Evolutionary conservation across 1,140 invertebrate genomes (phyloP).

Genomic region (Tigriopus japonicus): DNA sequence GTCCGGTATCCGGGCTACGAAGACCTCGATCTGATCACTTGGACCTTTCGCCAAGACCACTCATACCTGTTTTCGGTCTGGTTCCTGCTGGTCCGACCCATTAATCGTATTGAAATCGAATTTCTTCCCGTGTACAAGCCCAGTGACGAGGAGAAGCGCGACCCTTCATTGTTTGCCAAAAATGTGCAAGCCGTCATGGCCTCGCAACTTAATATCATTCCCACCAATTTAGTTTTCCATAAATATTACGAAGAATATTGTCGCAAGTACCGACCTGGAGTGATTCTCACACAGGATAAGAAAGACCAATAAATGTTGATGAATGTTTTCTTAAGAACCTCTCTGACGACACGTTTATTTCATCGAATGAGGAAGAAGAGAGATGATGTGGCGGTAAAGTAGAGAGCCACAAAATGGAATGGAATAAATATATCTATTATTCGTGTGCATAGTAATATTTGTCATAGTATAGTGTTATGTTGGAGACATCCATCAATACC

Average conservation of each 20-base stretch:
- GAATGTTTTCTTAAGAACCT: no score
- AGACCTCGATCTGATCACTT: slow-evolving; percentile 73
- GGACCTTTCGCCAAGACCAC: slow-evolving; percentile 62
- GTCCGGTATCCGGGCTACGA: slow-evolving; percentile 61
- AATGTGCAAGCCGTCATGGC: slow-evolving; percentile 60
- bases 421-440: no score
- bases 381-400: no score
- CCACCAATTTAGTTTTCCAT: neutral
- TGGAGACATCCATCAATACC: no score
- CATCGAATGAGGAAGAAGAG: no score
- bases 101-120: slow-evolving; percentile 77
- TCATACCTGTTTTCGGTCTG: slow-evolving; percentile 34
- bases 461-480: no score
- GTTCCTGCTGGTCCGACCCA: slow-evolving; percentile 73
- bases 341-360: no score
- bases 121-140: slow-evolving; percentile 81
- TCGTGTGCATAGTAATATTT: no score
- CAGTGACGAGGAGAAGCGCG: slow-evolving; percentile 58
- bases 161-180: slow-evolving; percentile 71
- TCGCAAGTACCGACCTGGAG: neutral
- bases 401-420: no score
- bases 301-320: no score
- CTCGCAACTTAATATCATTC: neutral
- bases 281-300: no score
- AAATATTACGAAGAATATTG: slow-evolving; percentile 8